Conservation (phyloP, 2,113 vertebrate species). For the Manacus vitellinus region DNA sequence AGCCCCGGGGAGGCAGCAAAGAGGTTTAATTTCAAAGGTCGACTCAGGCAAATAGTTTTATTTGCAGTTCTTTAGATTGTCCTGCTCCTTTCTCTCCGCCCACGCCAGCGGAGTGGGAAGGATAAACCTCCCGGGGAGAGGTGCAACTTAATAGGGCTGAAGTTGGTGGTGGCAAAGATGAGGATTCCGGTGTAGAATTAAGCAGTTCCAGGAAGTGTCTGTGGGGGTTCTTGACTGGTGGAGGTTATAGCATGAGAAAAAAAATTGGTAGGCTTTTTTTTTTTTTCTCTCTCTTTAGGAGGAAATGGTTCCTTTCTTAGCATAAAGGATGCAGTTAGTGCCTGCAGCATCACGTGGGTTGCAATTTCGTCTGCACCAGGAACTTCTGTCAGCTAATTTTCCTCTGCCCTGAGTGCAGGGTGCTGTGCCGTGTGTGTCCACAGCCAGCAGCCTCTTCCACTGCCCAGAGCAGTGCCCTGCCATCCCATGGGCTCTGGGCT, state of each 20-base stretch:
- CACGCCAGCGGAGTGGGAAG: background rate
- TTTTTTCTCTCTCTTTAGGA: background rate
- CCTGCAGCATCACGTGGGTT: constrained; percentile 36
- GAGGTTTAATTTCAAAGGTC: constrained; percentile 67
- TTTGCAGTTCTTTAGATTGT: constrained; percentile 60
- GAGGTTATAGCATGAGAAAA: background rate
- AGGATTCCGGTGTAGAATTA: background rate
- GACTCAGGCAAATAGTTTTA: constrained; percentile 51
- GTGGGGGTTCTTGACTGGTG: background rate
- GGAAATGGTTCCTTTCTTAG: constrained; percentile 65
- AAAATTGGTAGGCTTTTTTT: background rate
- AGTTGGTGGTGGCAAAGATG: background rate
- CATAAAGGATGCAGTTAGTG: constrained; percentile 63
- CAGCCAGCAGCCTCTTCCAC: background rate
- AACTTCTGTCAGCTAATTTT: constrained; percentile 55
- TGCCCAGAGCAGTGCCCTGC: background rate
- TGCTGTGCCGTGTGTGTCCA: fast-evolving
- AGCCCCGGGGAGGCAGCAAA: background rate
- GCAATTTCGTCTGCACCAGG: background rate
- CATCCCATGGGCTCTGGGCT: fast-evolving
- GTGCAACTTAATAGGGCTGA: background rate
- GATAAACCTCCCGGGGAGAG: background rate
- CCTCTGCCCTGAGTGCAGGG: background rate
- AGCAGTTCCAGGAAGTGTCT: constrained; percentile 27
- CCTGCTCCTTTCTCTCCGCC: constrained; percentile 11